Conservation (phyloP, 2,113 vertebrate genomes). For the Athene cunicularia region DNA sequence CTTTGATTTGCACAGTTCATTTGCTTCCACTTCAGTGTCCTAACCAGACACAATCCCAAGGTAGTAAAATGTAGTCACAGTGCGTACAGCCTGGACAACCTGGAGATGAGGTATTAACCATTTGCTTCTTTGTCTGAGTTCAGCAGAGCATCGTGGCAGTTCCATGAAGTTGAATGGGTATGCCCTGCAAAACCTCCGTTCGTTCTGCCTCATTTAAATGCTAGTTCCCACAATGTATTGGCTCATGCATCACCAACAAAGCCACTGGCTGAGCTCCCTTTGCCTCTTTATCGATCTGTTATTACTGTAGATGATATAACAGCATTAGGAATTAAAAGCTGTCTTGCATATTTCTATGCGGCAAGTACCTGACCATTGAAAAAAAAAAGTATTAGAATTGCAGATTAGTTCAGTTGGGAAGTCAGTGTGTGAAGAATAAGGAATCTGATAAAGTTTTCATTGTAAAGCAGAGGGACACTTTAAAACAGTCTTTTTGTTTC, state of each 20-base stretch:
- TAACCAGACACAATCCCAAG: background rate
- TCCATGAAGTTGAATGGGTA: background rate
- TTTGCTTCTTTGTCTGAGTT: conserved; percentile 1
- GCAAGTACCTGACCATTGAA: background rate
- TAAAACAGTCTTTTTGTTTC: background rate
- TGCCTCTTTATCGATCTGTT: background rate
- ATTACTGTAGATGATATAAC: background rate
- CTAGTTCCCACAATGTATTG: background rate
- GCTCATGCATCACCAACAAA: background rate
- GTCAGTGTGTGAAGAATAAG: background rate
- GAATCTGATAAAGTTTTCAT: conserved; percentile 2
- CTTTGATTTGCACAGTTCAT: background rate
- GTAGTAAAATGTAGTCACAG: background rate
- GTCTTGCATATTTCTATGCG: background rate
- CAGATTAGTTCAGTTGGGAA: background rate
- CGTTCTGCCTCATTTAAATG: conserved; percentile 30
- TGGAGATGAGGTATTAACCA: background rate
- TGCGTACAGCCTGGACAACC: background rate
- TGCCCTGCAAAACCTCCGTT: background rate
- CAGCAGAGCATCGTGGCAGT: background rate
- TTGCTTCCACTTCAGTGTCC: background rate
- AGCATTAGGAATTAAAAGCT: conserved; percentile 32
- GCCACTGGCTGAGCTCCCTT: background rate
- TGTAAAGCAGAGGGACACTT: background rate
- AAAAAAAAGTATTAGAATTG: background rate